Percentiles rank a stretch among this genome's conserved stretches.
These are phyloP conservation scores for Eolophus roseicapilla DNA, from an alignment of 2,113 vertebrate genomes.

Conservation along the genomic window DNA sequence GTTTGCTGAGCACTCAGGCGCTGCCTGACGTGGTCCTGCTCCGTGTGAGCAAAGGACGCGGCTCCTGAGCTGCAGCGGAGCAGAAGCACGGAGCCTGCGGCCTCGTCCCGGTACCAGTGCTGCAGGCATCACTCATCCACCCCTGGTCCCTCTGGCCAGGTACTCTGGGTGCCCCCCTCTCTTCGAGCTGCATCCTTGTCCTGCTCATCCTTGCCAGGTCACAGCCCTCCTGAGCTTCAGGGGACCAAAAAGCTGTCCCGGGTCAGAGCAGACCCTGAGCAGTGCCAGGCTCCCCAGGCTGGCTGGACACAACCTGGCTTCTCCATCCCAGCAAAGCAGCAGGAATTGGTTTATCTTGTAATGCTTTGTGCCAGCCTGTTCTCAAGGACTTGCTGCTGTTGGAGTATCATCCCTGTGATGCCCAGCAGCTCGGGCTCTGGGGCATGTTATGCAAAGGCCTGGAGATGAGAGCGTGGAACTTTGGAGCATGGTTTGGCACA, in stretches of 20 bases:
- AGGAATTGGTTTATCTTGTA: not conserved
- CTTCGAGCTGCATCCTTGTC: not conserved
- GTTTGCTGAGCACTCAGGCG: not conserved
- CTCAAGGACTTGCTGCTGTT: not conserved
- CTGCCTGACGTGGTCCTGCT: not conserved
- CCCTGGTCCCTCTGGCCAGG: not conserved
- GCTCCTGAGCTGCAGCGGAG: not conserved
- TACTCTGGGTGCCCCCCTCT: not conserved
- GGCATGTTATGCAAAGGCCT: not conserved
- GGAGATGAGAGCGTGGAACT: not conserved
- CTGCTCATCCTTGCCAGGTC: not conserved
- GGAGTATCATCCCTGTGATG: not conserved
- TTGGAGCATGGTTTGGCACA: not conserved
- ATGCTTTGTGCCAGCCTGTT: not conserved
- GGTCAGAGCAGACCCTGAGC: not conserved
- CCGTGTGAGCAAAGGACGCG: rapidly evolving
- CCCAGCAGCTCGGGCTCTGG: not conserved
- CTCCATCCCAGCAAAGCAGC: not conserved
- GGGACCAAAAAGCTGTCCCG: not conserved
- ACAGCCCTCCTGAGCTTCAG: not conserved
- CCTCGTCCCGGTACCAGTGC: rapidly evolving
- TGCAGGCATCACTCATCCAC: not conserved
- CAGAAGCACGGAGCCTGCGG: not conserved
- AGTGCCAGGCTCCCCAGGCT: not conserved
- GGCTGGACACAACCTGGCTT: not conserved